Conservation (phyloP, 2,888 invertebrate species). For the Pammene aurita region DNA sequence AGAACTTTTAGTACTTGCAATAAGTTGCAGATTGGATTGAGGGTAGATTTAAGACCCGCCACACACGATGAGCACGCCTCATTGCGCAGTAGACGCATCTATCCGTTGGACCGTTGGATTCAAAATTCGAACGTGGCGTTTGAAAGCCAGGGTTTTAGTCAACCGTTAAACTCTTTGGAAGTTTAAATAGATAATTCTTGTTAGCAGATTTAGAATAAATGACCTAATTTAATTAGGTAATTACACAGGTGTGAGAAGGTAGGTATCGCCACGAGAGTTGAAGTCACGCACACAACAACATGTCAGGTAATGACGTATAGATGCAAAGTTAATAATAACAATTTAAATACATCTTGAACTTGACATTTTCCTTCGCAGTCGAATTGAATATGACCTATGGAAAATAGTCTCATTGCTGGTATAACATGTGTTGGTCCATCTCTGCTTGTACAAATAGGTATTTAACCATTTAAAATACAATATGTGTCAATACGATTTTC, state of each 20-base stretch:
- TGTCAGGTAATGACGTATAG: too few relatives aligned
- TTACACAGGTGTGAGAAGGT: too few relatives aligned
- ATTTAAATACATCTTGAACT: too few relatives aligned
- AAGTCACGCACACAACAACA: too few relatives aligned
- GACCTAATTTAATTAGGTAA: background rate
- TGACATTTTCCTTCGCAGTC: too few relatives aligned
- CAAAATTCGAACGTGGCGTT: constrained; percentile 50
- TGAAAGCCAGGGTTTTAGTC: constrained; percentile 49
- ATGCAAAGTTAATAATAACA: too few relatives aligned
- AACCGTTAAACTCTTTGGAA: constrained; percentile 56
- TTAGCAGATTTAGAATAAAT: background rate
- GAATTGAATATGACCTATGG: too few relatives aligned
- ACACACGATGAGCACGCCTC: constrained; percentile 37
- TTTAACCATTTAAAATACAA: constrained; percentile 11
- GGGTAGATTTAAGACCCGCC: constrained; percentile 20
- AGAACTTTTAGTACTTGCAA: background rate
- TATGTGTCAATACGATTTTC: constrained; percentile 12
- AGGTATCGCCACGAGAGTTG: too few relatives aligned
- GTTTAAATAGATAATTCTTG: constrained; percentile 32
- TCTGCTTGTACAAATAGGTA: background rate
- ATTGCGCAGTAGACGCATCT: constrained; percentile 45
- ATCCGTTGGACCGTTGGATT: constrained; percentile 56
- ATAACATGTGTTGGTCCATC: too few relatives aligned
- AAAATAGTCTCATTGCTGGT: too few relatives aligned
- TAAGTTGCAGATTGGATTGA: background rate